A percentile compares a stretch with the other conserved stretches of the same genome.
Conservation (phyloP, 2,888 invertebrate species). For the Drosophila parthenogenetica region DNA sequence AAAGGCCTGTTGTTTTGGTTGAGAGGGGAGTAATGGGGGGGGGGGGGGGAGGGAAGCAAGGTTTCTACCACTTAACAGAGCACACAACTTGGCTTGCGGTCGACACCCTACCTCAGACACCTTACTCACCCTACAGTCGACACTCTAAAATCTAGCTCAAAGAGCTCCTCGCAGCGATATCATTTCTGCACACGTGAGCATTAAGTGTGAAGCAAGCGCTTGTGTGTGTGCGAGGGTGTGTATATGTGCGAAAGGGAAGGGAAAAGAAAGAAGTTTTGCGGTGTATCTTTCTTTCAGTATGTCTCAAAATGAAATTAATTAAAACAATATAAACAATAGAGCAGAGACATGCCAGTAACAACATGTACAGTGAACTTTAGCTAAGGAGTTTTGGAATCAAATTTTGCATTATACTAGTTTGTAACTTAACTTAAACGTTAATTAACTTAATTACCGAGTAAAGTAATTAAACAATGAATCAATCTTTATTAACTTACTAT, state of each 20-base stretch:
- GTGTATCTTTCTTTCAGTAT: conserved; percentile 42
- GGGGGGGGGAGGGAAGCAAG: conserved; percentile 1
- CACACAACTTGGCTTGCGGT: conserved; percentile 68
- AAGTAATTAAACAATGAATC: too few species aligned
- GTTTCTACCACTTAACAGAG: conserved; percentile 64
- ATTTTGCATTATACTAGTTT: too few species aligned
- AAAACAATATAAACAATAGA: conserved; percentile 72
- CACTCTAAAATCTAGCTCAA: conserved; percentile 53
- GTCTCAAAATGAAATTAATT: conserved; percentile 72
- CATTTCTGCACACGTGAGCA: conserved; percentile 69
- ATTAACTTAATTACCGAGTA: too few species aligned
- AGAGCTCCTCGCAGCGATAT: conserved; percentile 49
- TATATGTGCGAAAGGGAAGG: conserved; percentile 2
- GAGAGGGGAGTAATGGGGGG: neutral
- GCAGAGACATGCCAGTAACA: conserved; percentile 40
- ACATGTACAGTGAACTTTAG: conserved; percentile 31
- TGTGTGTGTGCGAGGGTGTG: neutral
- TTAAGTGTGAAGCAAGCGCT: conserved; percentile 24
- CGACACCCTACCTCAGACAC: conserved; percentile 31
- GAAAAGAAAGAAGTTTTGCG: conserved; percentile 16
- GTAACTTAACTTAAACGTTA: too few species aligned
- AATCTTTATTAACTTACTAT: too few species aligned
- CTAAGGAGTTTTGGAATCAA: neutral
- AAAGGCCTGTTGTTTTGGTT: conserved; percentile 50
- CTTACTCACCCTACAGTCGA: conserved; percentile 25